Evolutionary conservation across 2,888 invertebrate genomes (phyloP).

Genomic region (Pheosia tremula): DNA sequence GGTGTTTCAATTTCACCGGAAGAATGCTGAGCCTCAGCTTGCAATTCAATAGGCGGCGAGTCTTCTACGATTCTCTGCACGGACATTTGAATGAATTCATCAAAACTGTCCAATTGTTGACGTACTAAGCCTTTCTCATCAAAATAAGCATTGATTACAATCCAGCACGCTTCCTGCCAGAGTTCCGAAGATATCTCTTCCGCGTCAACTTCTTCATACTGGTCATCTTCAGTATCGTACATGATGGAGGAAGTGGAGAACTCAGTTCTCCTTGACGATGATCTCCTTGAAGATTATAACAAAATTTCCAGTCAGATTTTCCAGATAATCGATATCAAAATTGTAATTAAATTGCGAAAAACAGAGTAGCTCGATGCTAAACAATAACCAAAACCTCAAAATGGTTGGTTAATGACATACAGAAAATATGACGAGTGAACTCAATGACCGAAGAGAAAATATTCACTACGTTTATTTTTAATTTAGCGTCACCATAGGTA

Average conservation of each 20-base stretch:
- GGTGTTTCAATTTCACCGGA: conserved; percentile 96
- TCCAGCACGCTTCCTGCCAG: conserved; percentile 99
- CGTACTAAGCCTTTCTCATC: conserved; percentile 99
- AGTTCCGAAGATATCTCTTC: conserved; percentile 99
- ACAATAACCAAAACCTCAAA: too few relatives aligned
- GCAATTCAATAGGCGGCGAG: conserved; percentile 98
- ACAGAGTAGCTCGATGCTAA: too few relatives aligned
- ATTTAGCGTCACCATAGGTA: too few relatives aligned
- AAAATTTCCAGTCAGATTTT: conserved; percentile 12
- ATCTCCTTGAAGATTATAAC: conserved; percentile 11
- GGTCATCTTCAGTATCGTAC: conserved; percentile 83
- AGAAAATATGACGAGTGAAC: too few relatives aligned
- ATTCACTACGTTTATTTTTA: too few relatives aligned
- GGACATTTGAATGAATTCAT: conserved; percentile 99
- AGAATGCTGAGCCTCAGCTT: conserved; percentile 98
- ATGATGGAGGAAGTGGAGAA: conserved; percentile 44
- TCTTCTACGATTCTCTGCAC: conserved; percentile 99
- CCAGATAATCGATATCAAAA: too few relatives aligned
- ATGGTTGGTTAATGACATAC: too few relatives aligned
- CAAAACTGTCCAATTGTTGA: conserved; percentile 99
- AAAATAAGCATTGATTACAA: conserved; percentile 99
- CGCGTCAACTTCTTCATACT: conserved; percentile 93
- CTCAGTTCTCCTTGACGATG: conserved; percentile 3
- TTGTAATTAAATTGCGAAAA: too few relatives aligned
- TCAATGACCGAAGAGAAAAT: too few relatives aligned